Conservation (phyloP, 2,113 vertebrate species). For the Nestor notabilis region DNA sequence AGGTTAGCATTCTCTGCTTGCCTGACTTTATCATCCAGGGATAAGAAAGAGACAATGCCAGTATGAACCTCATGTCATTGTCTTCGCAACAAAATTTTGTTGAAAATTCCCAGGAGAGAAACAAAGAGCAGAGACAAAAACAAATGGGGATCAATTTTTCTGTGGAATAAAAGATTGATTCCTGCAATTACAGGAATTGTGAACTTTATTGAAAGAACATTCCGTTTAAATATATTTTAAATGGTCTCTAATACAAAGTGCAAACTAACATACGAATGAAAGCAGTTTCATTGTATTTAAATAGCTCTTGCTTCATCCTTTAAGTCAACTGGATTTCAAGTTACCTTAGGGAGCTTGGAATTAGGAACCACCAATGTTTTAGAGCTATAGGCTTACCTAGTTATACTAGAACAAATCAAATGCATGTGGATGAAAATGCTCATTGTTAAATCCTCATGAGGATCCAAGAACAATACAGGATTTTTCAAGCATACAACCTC, state of each 20-base stretch:
- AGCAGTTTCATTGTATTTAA: neutral
- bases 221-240: conserved; percentile 6
- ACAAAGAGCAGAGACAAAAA: neutral
- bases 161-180: neutral
- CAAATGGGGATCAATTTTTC: neutral
- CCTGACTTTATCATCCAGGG: neutral
- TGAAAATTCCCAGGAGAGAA: neutral
- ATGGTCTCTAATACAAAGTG: neutral
- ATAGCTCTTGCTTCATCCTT: neutral
- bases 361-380: neutral
- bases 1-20: neutral
- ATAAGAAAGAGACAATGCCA: neutral
- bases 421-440: neutral
- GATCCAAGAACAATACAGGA: neutral
- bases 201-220: neutral
- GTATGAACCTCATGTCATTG: neutral
- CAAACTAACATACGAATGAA: conserved; percentile 3
- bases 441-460: neutral
- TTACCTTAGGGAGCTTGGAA: neutral
- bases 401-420: conserved; percentile 2
- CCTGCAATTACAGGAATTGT: neutral
- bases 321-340: conserved; percentile 24
- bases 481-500: neutral
- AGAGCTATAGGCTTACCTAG: neutral
- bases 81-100: neutral